phyloP scores from a whole-genome alignment of 2,797 vertebrate genomes.

The Nasua narica region DNA sequence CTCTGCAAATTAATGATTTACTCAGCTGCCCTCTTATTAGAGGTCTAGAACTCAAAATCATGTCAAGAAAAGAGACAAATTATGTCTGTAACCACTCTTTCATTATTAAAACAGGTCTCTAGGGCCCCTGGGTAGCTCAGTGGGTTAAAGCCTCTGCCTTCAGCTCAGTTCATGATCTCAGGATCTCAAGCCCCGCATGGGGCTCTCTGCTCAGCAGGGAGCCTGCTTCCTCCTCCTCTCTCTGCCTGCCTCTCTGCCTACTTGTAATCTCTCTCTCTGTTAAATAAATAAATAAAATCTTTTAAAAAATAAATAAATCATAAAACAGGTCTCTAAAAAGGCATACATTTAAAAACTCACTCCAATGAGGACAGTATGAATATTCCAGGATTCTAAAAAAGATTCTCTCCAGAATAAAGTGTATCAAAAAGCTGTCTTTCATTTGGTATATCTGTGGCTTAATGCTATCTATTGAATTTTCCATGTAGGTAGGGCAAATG shows the following conservation, averaged over 20 bases:
- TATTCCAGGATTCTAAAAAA: neutral
- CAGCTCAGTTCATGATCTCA: no score
- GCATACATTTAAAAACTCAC: neutral
- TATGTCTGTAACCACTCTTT: neutral
- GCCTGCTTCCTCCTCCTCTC: no score
- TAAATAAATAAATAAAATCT: no score
- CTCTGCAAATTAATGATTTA: slow-evolving; percentile 20
- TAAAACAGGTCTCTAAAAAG: neutral
- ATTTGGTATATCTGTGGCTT: neutral
- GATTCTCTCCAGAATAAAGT: neutral
- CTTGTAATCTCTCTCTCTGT: no score
- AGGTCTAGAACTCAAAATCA: slow-evolving; percentile 10
- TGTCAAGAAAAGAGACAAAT: neutral
- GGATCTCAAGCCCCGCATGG: no score
- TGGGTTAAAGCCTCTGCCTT: no score
- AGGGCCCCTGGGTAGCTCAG: no score
- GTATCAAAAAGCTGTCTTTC: neutral
- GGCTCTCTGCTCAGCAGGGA: no score
- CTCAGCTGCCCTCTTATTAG: neutral
- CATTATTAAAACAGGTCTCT: neutral
- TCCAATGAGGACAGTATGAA: neutral
- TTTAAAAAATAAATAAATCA: no score
- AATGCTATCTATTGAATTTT: neutral
- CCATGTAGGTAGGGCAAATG: neutral
- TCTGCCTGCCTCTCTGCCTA: no score